Conservation (phyloP, 2,113 vertebrate genomes). For the Menidia beryllina region DNA sequence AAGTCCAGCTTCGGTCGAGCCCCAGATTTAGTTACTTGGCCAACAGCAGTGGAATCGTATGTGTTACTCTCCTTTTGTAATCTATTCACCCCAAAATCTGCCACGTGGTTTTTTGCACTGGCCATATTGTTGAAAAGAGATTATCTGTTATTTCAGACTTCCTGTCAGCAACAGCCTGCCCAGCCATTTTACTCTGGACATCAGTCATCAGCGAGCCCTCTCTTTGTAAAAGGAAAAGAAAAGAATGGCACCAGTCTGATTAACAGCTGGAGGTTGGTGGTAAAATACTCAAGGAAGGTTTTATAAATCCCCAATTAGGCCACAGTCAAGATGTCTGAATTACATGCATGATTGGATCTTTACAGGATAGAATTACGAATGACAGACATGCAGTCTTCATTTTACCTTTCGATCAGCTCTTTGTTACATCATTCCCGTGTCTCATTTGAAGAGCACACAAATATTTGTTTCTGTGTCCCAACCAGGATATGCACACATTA, state of each 20-base stretch:
- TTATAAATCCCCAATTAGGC: not conserved
- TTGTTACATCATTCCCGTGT: too few species aligned
- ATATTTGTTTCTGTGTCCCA: too few species aligned
- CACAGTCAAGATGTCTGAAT: not conserved
- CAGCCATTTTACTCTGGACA: too few species aligned
- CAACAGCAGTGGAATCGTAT: not conserved
- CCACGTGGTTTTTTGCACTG: not conserved
- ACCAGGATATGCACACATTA: not conserved
- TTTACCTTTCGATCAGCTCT: too few species aligned
- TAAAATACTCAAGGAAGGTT: not conserved
- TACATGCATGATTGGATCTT: too few species aligned
- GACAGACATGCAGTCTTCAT: too few species aligned
- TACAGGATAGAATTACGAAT: too few species aligned
- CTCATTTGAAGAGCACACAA: too few species aligned
- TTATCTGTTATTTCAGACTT: not conserved
- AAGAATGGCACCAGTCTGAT: not conserved
- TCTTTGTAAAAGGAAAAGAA: too few species aligned
- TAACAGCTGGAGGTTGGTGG: not conserved
- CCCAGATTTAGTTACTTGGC: not conserved
- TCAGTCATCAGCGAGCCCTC: too few species aligned
- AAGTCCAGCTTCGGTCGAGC: not conserved
- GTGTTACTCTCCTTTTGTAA: not conserved
- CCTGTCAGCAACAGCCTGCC: too few species aligned
- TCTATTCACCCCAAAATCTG: not conserved
- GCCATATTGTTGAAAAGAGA: not conserved